Evolutionary conservation across 1,140 invertebrate genomes (phyloP).

Genomic region (Drosophila sp.): DNA sequence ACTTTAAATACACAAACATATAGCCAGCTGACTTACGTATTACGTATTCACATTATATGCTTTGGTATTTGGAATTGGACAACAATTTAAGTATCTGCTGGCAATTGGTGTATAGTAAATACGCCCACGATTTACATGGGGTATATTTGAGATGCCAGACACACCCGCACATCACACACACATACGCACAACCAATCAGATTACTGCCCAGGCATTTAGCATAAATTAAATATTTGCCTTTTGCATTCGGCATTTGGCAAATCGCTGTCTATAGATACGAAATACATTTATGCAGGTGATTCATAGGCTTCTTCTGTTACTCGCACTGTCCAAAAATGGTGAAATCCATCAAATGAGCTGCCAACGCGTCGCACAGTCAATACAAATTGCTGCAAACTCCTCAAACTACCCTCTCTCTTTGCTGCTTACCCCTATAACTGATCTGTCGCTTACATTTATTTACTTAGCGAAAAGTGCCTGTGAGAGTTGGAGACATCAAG

Average conservation of each 20-base stretch:
- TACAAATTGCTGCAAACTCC: slow-evolving; percentile 57
- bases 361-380: slow-evolving; percentile 74
- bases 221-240: slow-evolving; percentile 60
- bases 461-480: slow-evolving; percentile 69
- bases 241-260: slow-evolving; percentile 22
- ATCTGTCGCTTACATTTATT: slow-evolving; percentile 60
- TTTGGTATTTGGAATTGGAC: slow-evolving; percentile 13
- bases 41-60: background rate
- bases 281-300: slow-evolving; percentile 60
- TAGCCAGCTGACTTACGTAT: no score
- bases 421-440: slow-evolving; percentile 32
- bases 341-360: slow-evolving; percentile 81
- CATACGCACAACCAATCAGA: slow-evolving; percentile 10
- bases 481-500: background rate
- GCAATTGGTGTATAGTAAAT: slow-evolving; percentile 14
- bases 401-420: background rate
- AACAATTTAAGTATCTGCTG: slow-evolving; percentile 8
- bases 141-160: slow-evolving; percentile 53
- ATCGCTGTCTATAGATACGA: slow-evolving; percentile 12
- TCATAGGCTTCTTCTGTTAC: slow-evolving; percentile 51
- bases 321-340: slow-evolving; percentile 44
- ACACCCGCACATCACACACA: slow-evolving; percentile 25
- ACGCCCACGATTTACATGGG: slow-evolving; percentile 13
- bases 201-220: slow-evolving; percentile 48
- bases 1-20: no score